Evolutionary conservation across 2,797 vertebrate species (phyloP).

Genomic region (Aythya fuligula): DNA sequence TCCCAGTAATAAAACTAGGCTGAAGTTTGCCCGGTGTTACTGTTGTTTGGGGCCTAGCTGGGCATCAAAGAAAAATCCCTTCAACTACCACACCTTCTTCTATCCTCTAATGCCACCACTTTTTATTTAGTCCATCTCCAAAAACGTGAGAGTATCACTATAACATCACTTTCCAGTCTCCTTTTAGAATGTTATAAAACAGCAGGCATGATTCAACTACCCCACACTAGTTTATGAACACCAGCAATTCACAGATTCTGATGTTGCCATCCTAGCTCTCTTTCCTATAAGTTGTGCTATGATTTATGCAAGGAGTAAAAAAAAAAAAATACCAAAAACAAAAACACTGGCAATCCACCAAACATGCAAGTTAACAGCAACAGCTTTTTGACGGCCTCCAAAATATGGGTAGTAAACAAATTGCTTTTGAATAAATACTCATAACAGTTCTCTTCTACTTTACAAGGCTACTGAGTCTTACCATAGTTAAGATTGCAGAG

Average conservation of each 20-base stretch:
- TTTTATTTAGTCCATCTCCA: not conserved
- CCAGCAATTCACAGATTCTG: not conserved
- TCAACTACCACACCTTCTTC: not conserved
- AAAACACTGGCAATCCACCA: not conserved
- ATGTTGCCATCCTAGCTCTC: not conserved
- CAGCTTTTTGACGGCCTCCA: not conserved
- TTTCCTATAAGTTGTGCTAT: not conserved
- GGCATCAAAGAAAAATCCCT: not conserved
- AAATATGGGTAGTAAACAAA: not conserved
- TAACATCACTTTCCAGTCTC: not conserved
- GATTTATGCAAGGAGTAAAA: not conserved
- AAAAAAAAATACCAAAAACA: not conserved
- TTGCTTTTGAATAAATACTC: not conserved
- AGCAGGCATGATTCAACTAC: not conserved
- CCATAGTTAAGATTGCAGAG: slow-evolving; percentile 98
- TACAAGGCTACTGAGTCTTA: slow-evolving; percentile 59
- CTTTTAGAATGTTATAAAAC: not conserved
- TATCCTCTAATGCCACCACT: not conserved
- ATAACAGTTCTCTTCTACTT: not conserved
- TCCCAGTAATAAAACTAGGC: not conserved
- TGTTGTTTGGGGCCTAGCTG: not conserved
- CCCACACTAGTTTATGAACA: not conserved
- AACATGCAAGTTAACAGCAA: not conserved
- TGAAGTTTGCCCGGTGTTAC: not conserved
- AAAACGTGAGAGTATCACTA: not conserved